Percentiles rank a stretch among this genome's conserved stretches.
phyloP scores from a whole-genome alignment of 2,888 invertebrate species.

The Acanthacorydalis orientalis region DNA sequence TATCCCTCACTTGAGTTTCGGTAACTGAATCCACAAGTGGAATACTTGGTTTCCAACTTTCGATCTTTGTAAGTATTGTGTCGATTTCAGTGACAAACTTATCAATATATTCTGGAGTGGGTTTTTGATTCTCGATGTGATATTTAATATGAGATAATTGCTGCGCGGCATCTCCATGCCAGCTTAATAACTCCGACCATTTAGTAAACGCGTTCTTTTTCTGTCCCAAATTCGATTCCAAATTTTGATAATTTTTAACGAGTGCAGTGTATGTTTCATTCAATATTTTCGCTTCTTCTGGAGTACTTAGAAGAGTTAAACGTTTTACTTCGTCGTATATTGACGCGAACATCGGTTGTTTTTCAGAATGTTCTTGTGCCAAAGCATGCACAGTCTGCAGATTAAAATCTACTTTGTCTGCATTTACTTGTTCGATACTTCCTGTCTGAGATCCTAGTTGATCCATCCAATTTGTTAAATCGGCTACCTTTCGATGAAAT shows the following conservation, averaged over 20 bases:
- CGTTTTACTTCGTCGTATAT: constrained; percentile 74
- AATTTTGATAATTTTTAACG: constrained; percentile 57
- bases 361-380: constrained; percentile 71
- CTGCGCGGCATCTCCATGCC: constrained; percentile 64
- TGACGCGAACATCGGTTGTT: constrained; percentile 56
- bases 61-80: constrained; percentile 45
- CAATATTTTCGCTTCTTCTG: constrained; percentile 54
- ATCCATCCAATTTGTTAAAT: constrained; percentile 67
- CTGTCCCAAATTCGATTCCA: constrained; percentile 55
- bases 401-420: constrained; percentile 64
- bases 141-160: constrained; percentile 67
- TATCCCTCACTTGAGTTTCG: constrained; percentile 50
- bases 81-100: constrained; percentile 52
- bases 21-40: constrained; percentile 50
- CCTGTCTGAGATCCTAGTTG: constrained; percentile 52
- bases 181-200: constrained; percentile 68
- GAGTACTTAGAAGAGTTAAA: constrained; percentile 48
- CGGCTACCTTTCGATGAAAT: constrained; percentile 59
- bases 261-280: constrained; percentile 61
- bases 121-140: constrained; percentile 59
- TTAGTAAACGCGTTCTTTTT: constrained; percentile 61
- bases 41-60: constrained; percentile 52
- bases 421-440: constrained; percentile 63
- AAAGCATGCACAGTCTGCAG: constrained; percentile 64
- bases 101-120: constrained; percentile 51